These are phyloP conservation scores for Caenorhabditis briggsae DNA, from an alignment of 1,140 invertebrate genomes.

Conservation along the genomic window DNA sequence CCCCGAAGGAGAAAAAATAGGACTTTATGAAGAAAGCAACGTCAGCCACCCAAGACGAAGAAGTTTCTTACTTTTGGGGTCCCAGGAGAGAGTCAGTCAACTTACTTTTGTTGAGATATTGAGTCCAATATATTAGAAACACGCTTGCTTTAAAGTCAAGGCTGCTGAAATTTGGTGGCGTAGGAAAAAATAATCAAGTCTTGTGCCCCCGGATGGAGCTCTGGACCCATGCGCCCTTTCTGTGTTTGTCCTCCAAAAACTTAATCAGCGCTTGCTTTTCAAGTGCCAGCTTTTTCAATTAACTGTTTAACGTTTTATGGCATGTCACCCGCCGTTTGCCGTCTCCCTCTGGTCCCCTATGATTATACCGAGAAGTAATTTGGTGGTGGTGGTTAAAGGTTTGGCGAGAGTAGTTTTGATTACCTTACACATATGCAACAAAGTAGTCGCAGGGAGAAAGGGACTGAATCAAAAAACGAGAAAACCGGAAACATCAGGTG, in stretches of 20 bases:
- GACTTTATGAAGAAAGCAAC: conserved; percentile 13
- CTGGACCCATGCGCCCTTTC: neutral
- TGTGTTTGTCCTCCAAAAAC: neutral
- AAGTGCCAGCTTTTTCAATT: conserved; percentile 19
- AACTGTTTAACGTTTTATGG: conserved; percentile 50
- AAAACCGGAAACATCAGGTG: conserved; percentile 45
- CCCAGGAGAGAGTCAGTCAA: conserved; percentile 49
- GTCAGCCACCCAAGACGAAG: conserved; percentile 50
- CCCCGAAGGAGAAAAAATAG: neutral
- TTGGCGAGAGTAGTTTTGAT: conserved; percentile 13
- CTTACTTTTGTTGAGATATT: neutral
- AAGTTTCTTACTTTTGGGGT: neutral
- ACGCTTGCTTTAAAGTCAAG: neutral
- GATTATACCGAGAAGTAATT: conserved; percentile 36
- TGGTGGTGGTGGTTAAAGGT: neutral
- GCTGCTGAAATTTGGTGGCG: neutral
- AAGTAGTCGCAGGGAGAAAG: neutral
- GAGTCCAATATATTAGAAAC: conserved; percentile 41
- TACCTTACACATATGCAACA: conserved; percentile 50
- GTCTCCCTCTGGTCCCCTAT: too few species aligned
- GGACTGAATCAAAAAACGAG: neutral
- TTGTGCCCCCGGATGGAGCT: neutral
- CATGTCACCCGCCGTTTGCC: neutral
- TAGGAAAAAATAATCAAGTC: neutral
- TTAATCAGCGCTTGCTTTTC: conserved; percentile 41